A percentile compares a stretch with the other conserved stretches of the same genome.
Conservation (phyloP, 2,797 vertebrate genomes). For the Manis javanica region DNA sequence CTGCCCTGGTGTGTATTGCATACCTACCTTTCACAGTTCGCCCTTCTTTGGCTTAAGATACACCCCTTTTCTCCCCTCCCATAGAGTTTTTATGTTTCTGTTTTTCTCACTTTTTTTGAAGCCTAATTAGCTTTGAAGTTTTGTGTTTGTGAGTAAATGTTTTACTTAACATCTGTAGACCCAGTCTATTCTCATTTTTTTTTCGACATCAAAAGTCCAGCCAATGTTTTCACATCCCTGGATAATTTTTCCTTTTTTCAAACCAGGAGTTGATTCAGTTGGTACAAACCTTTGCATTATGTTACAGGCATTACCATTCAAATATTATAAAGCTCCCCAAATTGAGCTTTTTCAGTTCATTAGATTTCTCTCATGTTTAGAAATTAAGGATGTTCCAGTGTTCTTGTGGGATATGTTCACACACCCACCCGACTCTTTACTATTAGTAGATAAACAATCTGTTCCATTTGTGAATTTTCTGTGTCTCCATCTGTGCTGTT, state of each 20-base stretch:
- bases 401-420: background rate
- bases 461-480: conserved; percentile 24
- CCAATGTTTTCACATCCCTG: background rate
- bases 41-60: conserved; percentile 1
- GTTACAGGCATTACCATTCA: background rate
- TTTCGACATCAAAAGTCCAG: background rate
- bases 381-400: background rate
- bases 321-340: background rate
- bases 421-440: background rate
- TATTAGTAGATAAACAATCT: conserved; percentile 11
- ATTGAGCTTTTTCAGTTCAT: background rate
- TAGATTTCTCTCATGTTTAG: conserved; percentile 10
- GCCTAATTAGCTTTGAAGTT: conserved; percentile 11
- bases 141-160: conserved; percentile 17
- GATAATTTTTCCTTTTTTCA: background rate
- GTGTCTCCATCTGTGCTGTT: background rate
- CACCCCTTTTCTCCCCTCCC: too few relatives aligned
- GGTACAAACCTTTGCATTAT: background rate
- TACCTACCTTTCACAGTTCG: background rate
- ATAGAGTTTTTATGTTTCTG: background rate
- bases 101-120: background rate
- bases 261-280: background rate
- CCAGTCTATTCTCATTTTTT: background rate
- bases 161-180: background rate
- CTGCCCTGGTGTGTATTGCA: background rate